Evolutionary conservation across 2,797 vertebrate genomes (phyloP).

Genomic region (Myripristis murdjan): DNA sequence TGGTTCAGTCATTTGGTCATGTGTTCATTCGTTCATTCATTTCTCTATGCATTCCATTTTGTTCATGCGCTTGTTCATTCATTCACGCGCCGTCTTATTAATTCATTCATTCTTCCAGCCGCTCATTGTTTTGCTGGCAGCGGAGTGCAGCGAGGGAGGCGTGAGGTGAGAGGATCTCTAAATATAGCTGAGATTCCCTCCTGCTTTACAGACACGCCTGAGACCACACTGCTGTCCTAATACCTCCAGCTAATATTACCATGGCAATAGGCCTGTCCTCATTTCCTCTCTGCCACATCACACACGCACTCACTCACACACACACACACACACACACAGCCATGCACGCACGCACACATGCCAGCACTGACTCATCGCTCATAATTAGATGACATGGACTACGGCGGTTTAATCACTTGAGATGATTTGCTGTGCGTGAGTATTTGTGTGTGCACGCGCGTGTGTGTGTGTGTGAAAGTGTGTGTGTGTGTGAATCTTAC

Average conservation of each 20-base stretch:
- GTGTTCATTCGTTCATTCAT: neutral
- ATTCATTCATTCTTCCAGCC: constrained; percentile 1
- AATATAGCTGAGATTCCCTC: constrained; percentile 76
- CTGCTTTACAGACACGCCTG: constrained; percentile 68
- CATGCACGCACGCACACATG: neutral
- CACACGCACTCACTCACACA: too few species aligned
- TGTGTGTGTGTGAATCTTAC: constrained; percentile 79
- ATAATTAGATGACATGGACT: constrained; percentile 70
- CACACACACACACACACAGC: too few species aligned
- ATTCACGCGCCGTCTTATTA: neutral
- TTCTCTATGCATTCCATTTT: neutral
- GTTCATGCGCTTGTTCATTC: neutral
- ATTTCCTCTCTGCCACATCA: constrained; percentile 66
- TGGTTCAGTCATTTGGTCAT: neutral
- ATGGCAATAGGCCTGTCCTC: constrained; percentile 76
- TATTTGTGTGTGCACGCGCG: constrained; percentile 8
- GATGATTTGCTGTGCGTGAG: constrained; percentile 50
- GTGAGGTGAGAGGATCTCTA: constrained; percentile 64
- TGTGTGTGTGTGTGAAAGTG: constrained; percentile 8
- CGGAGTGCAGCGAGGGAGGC: constrained; percentile 53
- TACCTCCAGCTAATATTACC: constrained; percentile 75
- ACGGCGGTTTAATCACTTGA: constrained; percentile 59
- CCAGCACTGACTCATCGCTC: constrained; percentile 65
- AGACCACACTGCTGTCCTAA: constrained; percentile 70
- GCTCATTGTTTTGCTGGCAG: constrained; percentile 62